A percentile compares a stretch with the other conserved stretches of the same genome.
Evolutionary conservation across 1,140 invertebrate species (phyloP).

Genomic region (Neotoxoptera formosana): DNA sequence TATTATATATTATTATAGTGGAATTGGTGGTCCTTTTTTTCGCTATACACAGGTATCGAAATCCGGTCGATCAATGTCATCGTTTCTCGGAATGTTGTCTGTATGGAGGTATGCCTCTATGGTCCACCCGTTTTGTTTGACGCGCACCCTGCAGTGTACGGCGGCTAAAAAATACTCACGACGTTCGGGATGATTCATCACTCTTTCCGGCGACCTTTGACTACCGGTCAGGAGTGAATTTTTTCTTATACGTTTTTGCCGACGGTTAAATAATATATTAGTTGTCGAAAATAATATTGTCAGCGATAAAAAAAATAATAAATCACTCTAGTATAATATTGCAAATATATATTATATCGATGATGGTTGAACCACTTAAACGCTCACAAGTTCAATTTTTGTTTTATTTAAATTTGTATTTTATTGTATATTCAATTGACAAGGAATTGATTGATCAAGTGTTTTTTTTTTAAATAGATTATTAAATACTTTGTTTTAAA

Average conservation of each 20-base stretch:
- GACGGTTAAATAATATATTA: neutral
- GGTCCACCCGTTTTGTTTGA: neutral
- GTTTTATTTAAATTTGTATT: neutral
- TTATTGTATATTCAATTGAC: neutral
- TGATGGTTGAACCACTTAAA: neutral
- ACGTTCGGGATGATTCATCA: neutral
- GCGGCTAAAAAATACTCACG: neutral
- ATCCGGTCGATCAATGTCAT: conserved; percentile 8
- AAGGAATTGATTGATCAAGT: neutral
- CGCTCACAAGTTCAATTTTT: neutral
- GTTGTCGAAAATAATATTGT: neutral
- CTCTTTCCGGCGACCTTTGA: neutral
- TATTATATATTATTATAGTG: neutral
- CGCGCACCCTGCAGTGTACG: neutral
- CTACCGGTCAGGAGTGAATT: neutral
- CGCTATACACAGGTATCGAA: neutral
- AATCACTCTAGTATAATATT: neutral
- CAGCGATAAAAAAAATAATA: neutral
- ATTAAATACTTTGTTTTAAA: neutral
- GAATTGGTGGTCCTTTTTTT: neutral
- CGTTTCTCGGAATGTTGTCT: neutral
- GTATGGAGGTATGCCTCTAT: neutral
- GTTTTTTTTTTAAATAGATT: neutral
- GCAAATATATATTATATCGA: neutral
- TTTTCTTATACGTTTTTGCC: neutral